Evolutionary conservation across 1,140 invertebrate species (phyloP).

Genomic region (Reticulitermes speratus): DNA sequence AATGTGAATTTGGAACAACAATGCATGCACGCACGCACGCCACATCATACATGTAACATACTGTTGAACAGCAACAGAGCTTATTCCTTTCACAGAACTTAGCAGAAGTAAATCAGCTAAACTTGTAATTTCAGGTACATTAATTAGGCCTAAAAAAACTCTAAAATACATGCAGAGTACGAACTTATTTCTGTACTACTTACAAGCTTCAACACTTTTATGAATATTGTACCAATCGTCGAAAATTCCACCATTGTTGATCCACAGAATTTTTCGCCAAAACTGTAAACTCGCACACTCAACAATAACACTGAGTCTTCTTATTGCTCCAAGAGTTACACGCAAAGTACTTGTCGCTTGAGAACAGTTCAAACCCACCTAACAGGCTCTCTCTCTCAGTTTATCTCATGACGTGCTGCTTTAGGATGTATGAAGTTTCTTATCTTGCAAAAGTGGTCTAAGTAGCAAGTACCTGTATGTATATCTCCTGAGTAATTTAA

Average conservation of each 20-base stretch:
- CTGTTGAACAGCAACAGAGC: no score
- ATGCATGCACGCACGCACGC: no score
- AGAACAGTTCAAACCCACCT: not conserved
- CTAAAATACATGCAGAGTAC: not conserved
- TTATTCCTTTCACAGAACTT: no score
- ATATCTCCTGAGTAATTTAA: not conserved
- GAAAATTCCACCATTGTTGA: not conserved
- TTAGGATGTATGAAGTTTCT: not conserved
- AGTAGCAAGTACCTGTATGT: not conserved
- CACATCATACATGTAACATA: no score
- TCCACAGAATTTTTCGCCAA: not conserved
- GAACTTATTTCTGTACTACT: not conserved
- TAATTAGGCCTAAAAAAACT: no score
- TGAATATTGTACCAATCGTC: slow-evolving; percentile 21
- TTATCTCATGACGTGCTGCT: not conserved
- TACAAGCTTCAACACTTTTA: slow-evolving; percentile 32
- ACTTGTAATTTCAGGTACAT: no score
- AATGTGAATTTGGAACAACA: no score
- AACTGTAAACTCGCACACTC: not conserved
- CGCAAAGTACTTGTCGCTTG: not conserved
- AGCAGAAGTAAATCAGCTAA: no score
- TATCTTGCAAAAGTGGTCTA: not conserved
- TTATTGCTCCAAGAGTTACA: not conserved
- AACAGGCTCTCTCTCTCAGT: not conserved
- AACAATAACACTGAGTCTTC: not conserved